Conservation (phyloP, 2,888 invertebrate genomes). For the Brachyptera putata region DNA sequence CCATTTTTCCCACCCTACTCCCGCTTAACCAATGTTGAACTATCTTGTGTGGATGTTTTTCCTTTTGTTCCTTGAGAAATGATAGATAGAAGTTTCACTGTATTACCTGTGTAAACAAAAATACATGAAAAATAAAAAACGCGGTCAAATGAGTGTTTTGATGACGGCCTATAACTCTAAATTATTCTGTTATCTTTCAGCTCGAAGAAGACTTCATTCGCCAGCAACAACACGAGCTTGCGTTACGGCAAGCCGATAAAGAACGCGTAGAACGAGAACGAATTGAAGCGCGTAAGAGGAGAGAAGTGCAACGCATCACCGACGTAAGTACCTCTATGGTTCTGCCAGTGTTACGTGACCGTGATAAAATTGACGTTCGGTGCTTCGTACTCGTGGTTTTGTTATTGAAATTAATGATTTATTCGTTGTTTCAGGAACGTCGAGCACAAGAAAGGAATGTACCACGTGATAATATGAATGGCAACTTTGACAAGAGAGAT, state of each 20-base stretch:
- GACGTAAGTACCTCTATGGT: slow-evolving; percentile 52
- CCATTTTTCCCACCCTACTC: no score
- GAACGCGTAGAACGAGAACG: slow-evolving; percentile 79
- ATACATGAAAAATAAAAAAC: no score
- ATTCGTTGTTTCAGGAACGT: slow-evolving; percentile 50
- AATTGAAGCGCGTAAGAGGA: slow-evolving; percentile 74
- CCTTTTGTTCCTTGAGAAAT: no score
- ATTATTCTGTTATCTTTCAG: slow-evolving; percentile 41
- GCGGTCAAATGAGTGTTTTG: no score
- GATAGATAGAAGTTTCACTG: no score
- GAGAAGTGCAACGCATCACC: slow-evolving; percentile 86
- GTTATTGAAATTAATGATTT: not conserved
- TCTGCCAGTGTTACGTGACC: not conserved
- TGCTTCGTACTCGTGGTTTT: no score
- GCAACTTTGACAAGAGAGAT: slow-evolving; percentile 43
- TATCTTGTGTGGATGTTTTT: no score
- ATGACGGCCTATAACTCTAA: no score
- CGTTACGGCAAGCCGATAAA: slow-evolving; percentile 69
- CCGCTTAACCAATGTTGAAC: no score
- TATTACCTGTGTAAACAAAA: no score
- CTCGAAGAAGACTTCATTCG: slow-evolving; percentile 83
- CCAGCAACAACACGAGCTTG: slow-evolving; percentile 73
- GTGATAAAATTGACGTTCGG: not conserved
- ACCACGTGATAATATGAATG: slow-evolving; percentile 46
- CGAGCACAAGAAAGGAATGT: slow-evolving; percentile 53